A percentile compares a stretch with the other conserved stretches of the same genome.
phyloP scores from a whole-genome alignment of 2,113 vertebrate species.

The Gobiocypris rarus region DNA sequence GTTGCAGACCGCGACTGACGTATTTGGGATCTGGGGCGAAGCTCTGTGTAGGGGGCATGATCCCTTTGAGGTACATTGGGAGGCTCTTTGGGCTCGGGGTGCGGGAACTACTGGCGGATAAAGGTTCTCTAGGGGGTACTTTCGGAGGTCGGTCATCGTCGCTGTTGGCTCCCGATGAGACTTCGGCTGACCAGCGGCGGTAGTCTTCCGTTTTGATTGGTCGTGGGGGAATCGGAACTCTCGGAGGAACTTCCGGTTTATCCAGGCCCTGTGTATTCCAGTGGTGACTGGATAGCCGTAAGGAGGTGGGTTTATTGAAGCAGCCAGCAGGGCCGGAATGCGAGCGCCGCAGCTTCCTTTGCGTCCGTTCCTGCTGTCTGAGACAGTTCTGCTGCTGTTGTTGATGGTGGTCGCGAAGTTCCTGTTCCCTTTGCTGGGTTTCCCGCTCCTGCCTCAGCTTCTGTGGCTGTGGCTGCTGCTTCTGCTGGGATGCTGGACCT shows the following conservation, averaged over 20 bases:
- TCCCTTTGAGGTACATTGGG: constrained; percentile 89
- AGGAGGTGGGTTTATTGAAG: constrained; percentile 83
- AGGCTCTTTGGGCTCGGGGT: constrained; percentile 94
- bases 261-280: constrained; percentile 76
- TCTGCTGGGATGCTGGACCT: constrained; percentile 67
- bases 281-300: constrained; percentile 74
- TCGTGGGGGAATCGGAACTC: constrained; percentile 92
- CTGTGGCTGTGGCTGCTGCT: constrained; percentile 53
- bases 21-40: constrained; percentile 97
- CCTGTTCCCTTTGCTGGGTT: constrained; percentile 65
- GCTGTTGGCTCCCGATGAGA: constrained; percentile 85
- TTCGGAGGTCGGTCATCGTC: constrained; percentile 93
- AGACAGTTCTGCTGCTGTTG: constrained; percentile 48
- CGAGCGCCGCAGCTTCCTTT: constrained; percentile 85
- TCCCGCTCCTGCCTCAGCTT: constrained; percentile 56
- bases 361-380: constrained; percentile 77
- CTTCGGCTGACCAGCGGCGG: constrained; percentile 95
- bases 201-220: constrained; percentile 80
- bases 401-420: constrained; percentile 53
- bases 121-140: constrained; percentile 88
- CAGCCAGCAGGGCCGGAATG: constrained; percentile 93
- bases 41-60: constrained; percentile 97
- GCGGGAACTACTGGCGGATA: constrained; percentile 81
- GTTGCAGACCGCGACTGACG: constrained; percentile 88
- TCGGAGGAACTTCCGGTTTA: constrained; percentile 87